Evolutionary conservation across 23 tunicate genomes (phyloP).

Genomic region (Ciona savignyi): DNA sequence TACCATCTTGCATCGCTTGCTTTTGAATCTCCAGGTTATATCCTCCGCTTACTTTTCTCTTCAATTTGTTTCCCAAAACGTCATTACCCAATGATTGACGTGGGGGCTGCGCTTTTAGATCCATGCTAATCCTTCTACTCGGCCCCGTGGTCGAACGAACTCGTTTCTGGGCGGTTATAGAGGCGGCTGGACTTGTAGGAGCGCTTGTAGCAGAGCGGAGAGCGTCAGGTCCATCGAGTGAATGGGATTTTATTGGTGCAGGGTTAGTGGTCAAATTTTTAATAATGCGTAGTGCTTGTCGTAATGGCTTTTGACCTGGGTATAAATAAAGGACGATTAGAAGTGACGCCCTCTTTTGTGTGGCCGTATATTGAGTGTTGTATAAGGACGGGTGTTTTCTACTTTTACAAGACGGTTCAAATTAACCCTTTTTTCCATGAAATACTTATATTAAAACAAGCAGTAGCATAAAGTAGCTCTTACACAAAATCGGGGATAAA

Average conservation of each 20-base stretch:
- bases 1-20: not conserved
- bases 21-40: not conserved
- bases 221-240: not conserved
- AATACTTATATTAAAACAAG: too few relatives aligned
- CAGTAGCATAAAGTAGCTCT: too few relatives aligned
- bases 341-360: too few relatives aligned
- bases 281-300: conserved; percentile 45
- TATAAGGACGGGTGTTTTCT: too few relatives aligned
- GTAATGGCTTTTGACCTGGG: conserved; percentile 68
- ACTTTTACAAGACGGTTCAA: too few relatives aligned
- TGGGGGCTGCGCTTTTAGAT: not conserved
- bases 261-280: conserved; percentile 35
- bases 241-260: not conserved
- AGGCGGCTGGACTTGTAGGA: not conserved
- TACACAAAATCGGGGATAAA: too few relatives aligned
- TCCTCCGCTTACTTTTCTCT: not conserved
- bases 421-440: too few relatives aligned
- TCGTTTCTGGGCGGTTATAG: not conserved
- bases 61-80: not conserved
- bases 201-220: not conserved
- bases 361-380: too few relatives aligned
- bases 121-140: not conserved
- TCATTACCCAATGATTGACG: not conserved
- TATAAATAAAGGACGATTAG: too few relatives aligned
- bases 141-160: not conserved